Evolutionary conservation across 35 echinoderm and acorn worm genomes (phyloP).

Genomic region (Nesometra sesokonis): DNA sequence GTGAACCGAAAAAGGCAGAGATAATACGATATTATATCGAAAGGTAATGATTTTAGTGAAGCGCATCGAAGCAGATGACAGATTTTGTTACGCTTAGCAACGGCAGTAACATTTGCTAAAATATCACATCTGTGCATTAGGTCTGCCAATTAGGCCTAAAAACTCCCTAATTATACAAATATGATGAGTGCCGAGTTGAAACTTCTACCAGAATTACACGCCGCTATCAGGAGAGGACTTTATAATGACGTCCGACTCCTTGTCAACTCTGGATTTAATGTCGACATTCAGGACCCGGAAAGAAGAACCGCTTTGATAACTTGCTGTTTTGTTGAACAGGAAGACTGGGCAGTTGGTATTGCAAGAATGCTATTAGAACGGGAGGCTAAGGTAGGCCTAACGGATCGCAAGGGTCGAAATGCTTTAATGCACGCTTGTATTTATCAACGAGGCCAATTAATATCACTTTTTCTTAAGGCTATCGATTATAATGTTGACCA

Average conservation of each 20-base stretch:
- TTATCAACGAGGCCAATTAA: conserved; percentile 38
- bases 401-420: conserved; percentile 58
- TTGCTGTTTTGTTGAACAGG: conserved; percentile 54
- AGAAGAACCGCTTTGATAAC: conserved; percentile 57
- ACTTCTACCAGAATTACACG: conserved; percentile 50
- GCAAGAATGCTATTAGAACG: conserved; percentile 65
- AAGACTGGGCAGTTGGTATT: conserved; percentile 73
- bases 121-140: too few relatives aligned
- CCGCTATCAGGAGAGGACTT: conserved; percentile 44
- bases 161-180: background rate
- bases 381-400: conserved; percentile 52
- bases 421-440: conserved; percentile 74
- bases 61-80: background rate
- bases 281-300: conserved; percentile 17
- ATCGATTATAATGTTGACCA: conserved; percentile 79
- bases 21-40: background rate
- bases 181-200: background rate
- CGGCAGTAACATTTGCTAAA: background rate
- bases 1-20: background rate
- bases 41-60: background rate
- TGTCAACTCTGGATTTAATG: conserved; percentile 34
- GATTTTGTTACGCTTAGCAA: background rate
- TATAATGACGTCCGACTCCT: conserved; percentile 65
- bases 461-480: conserved; percentile 45
- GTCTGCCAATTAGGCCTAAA: too few relatives aligned